phyloP scores from a whole-genome alignment of 2,797 vertebrate species.

The Pyrocephalus nanus region DNA sequence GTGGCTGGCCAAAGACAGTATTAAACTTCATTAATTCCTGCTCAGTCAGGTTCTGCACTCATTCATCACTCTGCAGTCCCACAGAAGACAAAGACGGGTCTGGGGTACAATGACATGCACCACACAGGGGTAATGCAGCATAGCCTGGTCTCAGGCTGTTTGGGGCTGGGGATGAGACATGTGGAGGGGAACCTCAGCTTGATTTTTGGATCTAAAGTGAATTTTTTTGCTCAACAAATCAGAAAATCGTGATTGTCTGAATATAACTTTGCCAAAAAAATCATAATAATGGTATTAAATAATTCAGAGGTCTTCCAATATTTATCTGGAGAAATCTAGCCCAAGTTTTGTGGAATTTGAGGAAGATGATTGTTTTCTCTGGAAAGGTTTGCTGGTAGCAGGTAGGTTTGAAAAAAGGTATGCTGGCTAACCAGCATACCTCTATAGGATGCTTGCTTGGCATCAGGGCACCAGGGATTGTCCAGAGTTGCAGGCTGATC shows the following conservation, averaged over 20 bases:
- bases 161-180: not conserved
- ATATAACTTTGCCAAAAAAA: not conserved
- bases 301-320: not conserved
- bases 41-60: conserved; percentile 2
- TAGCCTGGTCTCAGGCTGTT: not conserved
- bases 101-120: not conserved
- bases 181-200: not conserved
- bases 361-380: not conserved
- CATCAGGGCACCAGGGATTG: no score
- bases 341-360: not conserved
- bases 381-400: not conserved
- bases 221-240: not conserved
- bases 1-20: conserved; percentile 42
- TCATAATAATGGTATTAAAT: not conserved
- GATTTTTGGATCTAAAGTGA: not conserved
- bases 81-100: not conserved
- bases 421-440: not conserved
- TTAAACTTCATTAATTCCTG: conserved; percentile 42
- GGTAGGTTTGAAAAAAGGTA: not conserved
- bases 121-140: fast-evolving
- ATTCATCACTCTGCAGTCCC: conserved; percentile 38
- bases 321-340: not conserved
- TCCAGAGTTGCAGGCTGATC: not conserved
- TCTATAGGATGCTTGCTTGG: fast-evolving
- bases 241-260: fast-evolving